Conservation (phyloP, 1,140 invertebrate genomes). For the Orius laevigatus region DNA sequence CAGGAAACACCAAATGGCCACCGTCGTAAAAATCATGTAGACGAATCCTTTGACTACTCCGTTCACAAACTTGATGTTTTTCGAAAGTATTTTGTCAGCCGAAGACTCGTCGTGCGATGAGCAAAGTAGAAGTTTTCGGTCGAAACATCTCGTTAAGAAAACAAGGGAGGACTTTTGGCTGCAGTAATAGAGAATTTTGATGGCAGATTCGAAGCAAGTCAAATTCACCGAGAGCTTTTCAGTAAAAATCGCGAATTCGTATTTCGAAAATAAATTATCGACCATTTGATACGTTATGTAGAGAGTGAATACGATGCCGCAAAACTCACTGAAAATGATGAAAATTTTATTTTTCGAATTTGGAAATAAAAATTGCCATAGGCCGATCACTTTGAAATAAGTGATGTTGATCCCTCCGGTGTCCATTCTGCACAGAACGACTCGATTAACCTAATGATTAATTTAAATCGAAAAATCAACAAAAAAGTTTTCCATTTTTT, state of each 20-base stretch:
- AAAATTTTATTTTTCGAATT: background rate
- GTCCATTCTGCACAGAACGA: no score
- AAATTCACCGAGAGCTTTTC: slow-evolving; percentile 17
- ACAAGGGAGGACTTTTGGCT: background rate
- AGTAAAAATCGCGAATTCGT: slow-evolving; percentile 12
- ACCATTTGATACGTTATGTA: slow-evolving; percentile 6
- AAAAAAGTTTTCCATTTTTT: no score
- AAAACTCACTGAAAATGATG: background rate
- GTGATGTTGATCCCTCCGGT: background rate
- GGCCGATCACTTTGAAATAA: slow-evolving; percentile 11
- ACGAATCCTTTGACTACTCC: slow-evolving; percentile 7
- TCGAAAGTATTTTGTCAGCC: background rate
- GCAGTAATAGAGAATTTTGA: slow-evolving; percentile 15
- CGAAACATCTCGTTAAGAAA: background rate
- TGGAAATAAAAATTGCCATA: slow-evolving; percentile 7
- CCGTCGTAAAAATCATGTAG: slow-evolving; percentile 15
- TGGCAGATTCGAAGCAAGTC: slow-evolving; percentile 12
- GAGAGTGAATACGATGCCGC: background rate
- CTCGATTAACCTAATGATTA: no score
- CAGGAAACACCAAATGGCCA: slow-evolving; percentile 14
- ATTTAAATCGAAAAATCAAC: no score
- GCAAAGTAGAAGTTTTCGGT: slow-evolving; percentile 7
- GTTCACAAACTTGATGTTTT: background rate
- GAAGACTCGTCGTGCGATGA: background rate
- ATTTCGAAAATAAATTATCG: slow-evolving; percentile 2